Base-by-base conservation (phyloP, 2,797 vertebrate species). In the Astyanax mexicanus region DNA sequence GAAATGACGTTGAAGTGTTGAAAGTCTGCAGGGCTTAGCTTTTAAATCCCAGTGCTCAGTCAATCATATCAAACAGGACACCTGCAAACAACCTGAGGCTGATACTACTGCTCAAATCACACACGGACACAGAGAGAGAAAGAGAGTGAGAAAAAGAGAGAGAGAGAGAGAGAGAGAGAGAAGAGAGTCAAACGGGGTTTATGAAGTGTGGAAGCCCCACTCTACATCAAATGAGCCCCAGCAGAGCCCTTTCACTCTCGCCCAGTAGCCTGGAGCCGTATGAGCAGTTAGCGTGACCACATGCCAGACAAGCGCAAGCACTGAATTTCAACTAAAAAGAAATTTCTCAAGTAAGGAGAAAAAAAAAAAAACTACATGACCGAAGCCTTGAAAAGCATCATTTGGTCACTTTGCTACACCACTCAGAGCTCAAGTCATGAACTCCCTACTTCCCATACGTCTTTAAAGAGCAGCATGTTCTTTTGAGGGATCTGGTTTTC, bases 61-160 rank as follows among this genome's bases (percentile, higher is more conserved):
- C 84, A 78, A 85, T 84, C 87, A 85, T 75, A 80, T 84, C 86
- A 88, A 88, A 90, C 85, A 86, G 84, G 88, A 90, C 86, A 88
- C 86, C 87, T 89, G 88, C 83, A 88, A 92, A 91, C 86, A 85
- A 88, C 88, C 89, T 86, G 85, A 40, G 54, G 57, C 60, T 13
- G 60, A 65, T 72, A 72, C 60, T 84, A 79, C 78, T 40, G 54
- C 35, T 69, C 27, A 6, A 66, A 65, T 66, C 64, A 67, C 23
- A 44, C 38, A 83, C 65, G 60, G 44, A 1, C 32, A 32, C 45
- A 78, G 75, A 82, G 62, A 74, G 29, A 69, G 40, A 57, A 32
- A 79, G 60, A 78, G 72, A 66, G 25, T n/a, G 45, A 49, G 74
- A 69, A 32, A 27, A 2, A 17, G 58, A 80, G 6, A 74, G 40